Evolutionary conservation across 1,140 invertebrate genomes (phyloP), one percentile per base, ranked within the genome.

Genomic region (Drosophila subobscura): DNA sequence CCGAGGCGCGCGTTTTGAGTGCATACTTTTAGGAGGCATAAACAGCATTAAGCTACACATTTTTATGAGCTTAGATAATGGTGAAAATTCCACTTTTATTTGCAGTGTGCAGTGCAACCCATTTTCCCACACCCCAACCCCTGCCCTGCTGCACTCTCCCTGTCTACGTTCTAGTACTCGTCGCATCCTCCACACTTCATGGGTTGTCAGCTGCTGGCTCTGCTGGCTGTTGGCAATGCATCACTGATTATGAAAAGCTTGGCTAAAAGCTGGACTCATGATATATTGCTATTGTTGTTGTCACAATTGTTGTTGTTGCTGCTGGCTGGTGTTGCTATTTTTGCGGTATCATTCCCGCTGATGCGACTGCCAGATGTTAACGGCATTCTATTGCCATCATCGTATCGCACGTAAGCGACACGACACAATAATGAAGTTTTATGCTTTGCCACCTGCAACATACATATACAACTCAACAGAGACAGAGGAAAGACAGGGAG

Each of bases 401-500:
- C 79, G 63, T 71, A 46, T 54, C 50, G 54, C 81, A 79, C 80
- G 77, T 86, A 86, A 81, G 78, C 83, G 66, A 86, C 81, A 84
- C 77, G 83, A 83, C 84, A 83, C 75, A 79, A 88, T 88, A 86
- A 88, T 88, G 83, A 88, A 88, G 83, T 88, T 88, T 88, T 88
- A 88, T 88, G 83, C 84, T 88, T 88, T 88, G 71, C 73, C 83
- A 88, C 83, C 83, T 88, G 78, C 74, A 80, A 56, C 67, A 65
- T 63, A 66, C 46, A 61, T 10, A 49, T 5, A 56, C 20, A 40
- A 23, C 54, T 50, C 44, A 4, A 16, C 2, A 20, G 12, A 12
- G 8, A 25, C 16, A 44, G 37, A 55, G 23, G 45, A 14, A 12
- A 22, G 33, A 53, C 59, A 68, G 55, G 41, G 50, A 16, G 14